Evolutionary conservation across 2,888 invertebrate species (phyloP).

Genomic region (Charanyca ferruginea): DNA sequence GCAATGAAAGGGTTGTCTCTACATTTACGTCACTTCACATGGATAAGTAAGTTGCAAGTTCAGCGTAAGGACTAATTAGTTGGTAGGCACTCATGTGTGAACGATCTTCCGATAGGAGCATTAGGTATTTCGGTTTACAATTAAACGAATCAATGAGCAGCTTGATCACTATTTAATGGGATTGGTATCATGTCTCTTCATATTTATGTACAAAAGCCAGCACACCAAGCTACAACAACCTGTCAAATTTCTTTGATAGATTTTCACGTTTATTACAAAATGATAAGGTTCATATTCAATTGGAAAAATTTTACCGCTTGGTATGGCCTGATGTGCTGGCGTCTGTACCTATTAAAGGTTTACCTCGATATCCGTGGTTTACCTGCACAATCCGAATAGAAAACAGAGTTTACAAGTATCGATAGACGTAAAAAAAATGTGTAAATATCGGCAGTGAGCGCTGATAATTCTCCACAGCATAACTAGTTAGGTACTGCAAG

Average conservation of each 20-base stretch:
- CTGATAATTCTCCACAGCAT: neutral
- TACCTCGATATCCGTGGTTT: too few species aligned
- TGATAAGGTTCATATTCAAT: too few species aligned
- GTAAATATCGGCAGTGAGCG: neutral
- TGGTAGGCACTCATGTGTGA: neutral
- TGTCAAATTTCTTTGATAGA: too few species aligned
- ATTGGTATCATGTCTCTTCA: neutral
- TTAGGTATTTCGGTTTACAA: neutral
- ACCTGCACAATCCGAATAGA: neutral
- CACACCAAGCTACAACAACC: too few species aligned
- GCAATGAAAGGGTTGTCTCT: neutral
- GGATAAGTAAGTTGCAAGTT: neutral
- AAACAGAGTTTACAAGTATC: neutral
- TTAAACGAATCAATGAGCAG: neutral
- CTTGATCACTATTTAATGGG: neutral
- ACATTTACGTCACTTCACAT: neutral
- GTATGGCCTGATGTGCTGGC: too few species aligned
- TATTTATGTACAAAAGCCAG: too few species aligned
- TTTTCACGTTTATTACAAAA: too few species aligned
- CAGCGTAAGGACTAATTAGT: neutral
- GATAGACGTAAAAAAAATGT: neutral
- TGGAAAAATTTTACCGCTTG: too few species aligned
- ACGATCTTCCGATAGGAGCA: neutral
- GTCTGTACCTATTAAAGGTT: too few species aligned
- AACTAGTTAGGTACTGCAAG: neutral